Base-by-base conservation (phyloP, 2,888 invertebrate genomes). In the Criorhina ranunculi region DNA sequence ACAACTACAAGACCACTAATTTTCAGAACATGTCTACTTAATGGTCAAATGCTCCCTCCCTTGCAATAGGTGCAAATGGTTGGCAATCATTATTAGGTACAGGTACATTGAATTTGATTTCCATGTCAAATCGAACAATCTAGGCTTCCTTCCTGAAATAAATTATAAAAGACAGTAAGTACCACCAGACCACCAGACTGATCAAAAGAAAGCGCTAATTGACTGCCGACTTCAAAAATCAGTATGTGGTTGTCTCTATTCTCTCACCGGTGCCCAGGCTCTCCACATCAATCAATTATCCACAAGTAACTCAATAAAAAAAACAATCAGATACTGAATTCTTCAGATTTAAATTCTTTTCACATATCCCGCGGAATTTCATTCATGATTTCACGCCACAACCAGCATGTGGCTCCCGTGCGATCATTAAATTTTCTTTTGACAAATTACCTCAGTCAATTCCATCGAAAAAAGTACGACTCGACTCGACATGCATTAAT, bases 391-490 rank as follows among this genome's bases (percentile, higher is more conserved):
- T 64, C 49, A 49, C 35, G 35, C 49, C 4, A 1, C 31, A 40
- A 31, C 67, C 67, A 69, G 40, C 67, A 67, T 69, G 53, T 44
- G 42, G 12, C 49, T 66, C 15, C 40, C 24, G 15, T 24, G 19
- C 33, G 24, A 24, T 46, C 70, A 70, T 59, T 70, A 35, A 37
- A 57, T 37, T 59, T n/a, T 24, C 35, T n/a, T 24, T 24, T 59
- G 70, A 70, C 70, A 70, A 59, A 70, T 70, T 59, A n/a, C 12
- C 15, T 59, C 29, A 12, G 17, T 29, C 19, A 31, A 12, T 53
- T n/a, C 1, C 2, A 9, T 11, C 6, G 17, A 17, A 11, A 35
- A 40, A 33, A n/a, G 35, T n/a, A 29, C 37, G 35, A 12, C 42
- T 60, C 42, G 29, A 9, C 12, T 60, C 42, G 29, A 9, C 12